A percentile compares a stretch with the other conserved stretches of the same genome.
These are phyloP conservation scores for Spea bombifrons DNA, from an alignment of 2,113 vertebrate genomes.

Conservation along the genomic window DNA sequence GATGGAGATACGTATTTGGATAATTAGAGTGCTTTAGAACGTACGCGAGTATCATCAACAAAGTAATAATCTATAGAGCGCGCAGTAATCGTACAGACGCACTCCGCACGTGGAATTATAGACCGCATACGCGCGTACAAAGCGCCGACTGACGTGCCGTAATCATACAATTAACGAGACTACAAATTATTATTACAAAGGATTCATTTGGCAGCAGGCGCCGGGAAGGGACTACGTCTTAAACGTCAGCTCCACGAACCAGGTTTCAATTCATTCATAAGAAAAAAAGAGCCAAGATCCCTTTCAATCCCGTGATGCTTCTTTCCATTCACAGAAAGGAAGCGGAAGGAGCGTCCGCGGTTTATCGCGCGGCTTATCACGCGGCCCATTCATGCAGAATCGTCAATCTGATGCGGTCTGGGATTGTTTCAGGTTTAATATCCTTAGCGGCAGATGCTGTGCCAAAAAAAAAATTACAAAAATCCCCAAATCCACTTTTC, in stretches of 20 bases:
- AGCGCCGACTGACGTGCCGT: not conserved
- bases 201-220: slow-evolving; percentile 6
- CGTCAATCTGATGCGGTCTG: slow-evolving; percentile 52
- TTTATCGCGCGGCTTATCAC: slow-evolving; percentile 43
- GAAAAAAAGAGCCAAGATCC: slow-evolving; percentile 51
- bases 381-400: slow-evolving; percentile 63
- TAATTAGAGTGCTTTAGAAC: too few relatives aligned
- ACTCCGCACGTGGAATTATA: not conserved
- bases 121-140: not conserved
- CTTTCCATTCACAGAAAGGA: slow-evolving; percentile 58
- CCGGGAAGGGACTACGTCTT: not conserved
- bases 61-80: too few relatives aligned
- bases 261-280: slow-evolving; percentile 58
- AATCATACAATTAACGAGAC: not conserved
- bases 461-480: too few relatives aligned
- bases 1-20: too few relatives aligned
- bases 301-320: slow-evolving; percentile 58
- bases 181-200: slow-evolving; percentile 10
- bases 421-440: slow-evolving; percentile 16
- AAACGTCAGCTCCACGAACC: not conserved
- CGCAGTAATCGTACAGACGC: not conserved
- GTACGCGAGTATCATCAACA: too few relatives aligned
- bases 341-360: slow-evolving; percentile 33
- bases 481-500: slow-evolving; percentile 28
- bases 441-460: slow-evolving; percentile 48